Percentiles rank a stretch among this genome's conserved stretches.
Conservation (phyloP, 1,140 invertebrate genomes). For the Eciton burchellii region DNA sequence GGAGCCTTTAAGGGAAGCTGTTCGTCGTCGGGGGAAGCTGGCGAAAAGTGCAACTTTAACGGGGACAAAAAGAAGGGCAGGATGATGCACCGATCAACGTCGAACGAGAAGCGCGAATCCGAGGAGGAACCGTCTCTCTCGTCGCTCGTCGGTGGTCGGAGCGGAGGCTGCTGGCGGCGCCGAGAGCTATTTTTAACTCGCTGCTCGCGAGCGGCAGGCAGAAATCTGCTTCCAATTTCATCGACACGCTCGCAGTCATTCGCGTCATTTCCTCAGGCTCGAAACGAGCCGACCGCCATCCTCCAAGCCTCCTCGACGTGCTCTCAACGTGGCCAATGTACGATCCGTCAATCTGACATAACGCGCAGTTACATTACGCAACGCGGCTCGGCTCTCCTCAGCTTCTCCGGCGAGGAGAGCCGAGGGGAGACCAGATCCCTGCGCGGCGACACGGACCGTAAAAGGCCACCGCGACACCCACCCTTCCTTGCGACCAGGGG, state of each 20-base stretch:
- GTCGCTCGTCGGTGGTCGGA: too few relatives aligned
- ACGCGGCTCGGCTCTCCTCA: background rate
- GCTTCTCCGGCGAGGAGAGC: too few relatives aligned
- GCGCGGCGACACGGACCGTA: conserved; percentile 13
- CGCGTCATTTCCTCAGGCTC: background rate
- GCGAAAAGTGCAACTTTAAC: too few relatives aligned
- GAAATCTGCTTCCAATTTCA: conserved; percentile 4
- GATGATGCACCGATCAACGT: too few relatives aligned
- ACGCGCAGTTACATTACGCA: conserved; percentile 32
- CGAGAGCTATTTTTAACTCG: conserved; percentile 54
- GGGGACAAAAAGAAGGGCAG: too few relatives aligned
- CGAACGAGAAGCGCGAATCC: background rate
- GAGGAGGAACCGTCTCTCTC: too few relatives aligned
- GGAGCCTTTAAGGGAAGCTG: too few relatives aligned
- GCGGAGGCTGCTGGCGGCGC: conserved; percentile 22
- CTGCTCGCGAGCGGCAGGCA: background rate
- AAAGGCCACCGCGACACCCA: conserved; percentile 39
- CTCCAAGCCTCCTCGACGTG: too few relatives aligned
- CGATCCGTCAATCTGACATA: conserved; percentile 30
- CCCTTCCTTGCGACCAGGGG: conserved; percentile 53
- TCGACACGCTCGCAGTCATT: background rate
- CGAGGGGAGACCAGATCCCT: conserved; percentile 39
- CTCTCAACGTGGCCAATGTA: conserved; percentile 21
- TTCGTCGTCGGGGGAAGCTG: too few relatives aligned
- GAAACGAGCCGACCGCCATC: too few relatives aligned